Evolutionary conservation across 2,888 invertebrate genomes (phyloP), one percentile per base, ranked within the genome.

Genomic region (Synanthedon tipuliformis): DNA sequence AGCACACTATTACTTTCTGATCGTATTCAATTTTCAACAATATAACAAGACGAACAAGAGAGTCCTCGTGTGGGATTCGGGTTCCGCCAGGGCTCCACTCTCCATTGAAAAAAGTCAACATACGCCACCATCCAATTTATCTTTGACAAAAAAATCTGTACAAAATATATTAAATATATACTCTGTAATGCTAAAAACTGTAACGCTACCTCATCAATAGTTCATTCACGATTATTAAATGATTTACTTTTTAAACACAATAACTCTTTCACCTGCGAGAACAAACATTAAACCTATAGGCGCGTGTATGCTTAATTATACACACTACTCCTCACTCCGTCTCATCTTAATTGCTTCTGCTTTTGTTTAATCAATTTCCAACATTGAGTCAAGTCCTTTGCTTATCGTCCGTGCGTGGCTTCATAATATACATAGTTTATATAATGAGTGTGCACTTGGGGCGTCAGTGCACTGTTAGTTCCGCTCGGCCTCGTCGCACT

Each of bases 401-500:
- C 85, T 86, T 84, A 85, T 79, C 79, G 81, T 86, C 85, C 85
- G 81, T 83, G 83, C 81, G 83, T 83, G 84, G 84, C 81, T 75
- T 82, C 81, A 73, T 82, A 81, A 81, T 83, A 79, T 79, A 80
- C 79, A 83, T 81, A 81, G 77, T 78, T 77, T 72, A 71, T 69
- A 69, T 69, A 66, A n/a, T 66, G 70, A 71, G 15, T 50, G 53
- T 53, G 52, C 51, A 45, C 51, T 50, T 50, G 48, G 51, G 16
- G 50, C 45, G 49, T 23, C 4, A 23, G 23, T 23, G 23, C 23
- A 23, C 72, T 68, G 83, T 76, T 88, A 88, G 85, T 88, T 88
- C 71, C 92, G 91, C 79, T 93, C 94, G 68, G 92, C 90, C 81
- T 94, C 93, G 73, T 93, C 93, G 89, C 95, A 95, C 81, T 96